Percentiles rank a stretch among this genome's conserved stretches.
Conservation (phyloP, 2,888 invertebrate species). For the Ligdia adustata region DNA sequence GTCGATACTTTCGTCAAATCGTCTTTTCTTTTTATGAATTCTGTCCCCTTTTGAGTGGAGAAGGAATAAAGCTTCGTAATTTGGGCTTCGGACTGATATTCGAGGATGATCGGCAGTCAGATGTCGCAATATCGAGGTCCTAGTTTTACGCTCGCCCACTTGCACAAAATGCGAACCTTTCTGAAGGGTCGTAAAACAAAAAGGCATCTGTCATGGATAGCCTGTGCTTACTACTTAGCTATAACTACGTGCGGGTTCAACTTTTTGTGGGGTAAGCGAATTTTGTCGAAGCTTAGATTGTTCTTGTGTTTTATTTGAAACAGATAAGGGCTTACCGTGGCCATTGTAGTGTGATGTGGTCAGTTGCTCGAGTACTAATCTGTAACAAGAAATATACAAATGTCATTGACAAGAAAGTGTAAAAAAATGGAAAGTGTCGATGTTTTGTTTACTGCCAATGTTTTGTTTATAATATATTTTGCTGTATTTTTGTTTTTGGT, state of each 20-base stretch:
- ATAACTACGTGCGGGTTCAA: slow-evolving; percentile 28
- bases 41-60: slow-evolving; percentile 58
- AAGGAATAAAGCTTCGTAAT: slow-evolving; percentile 64
- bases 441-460: too few species aligned
- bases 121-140: slow-evolving; percentile 74
- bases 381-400: slow-evolving; percentile 40
- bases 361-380: slow-evolving; percentile 31
- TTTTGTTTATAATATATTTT: too few species aligned
- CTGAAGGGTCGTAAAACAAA: slow-evolving; percentile 65
- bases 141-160: slow-evolving; percentile 69
- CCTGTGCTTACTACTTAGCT: slow-evolving; percentile 36
- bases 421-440: too few species aligned
- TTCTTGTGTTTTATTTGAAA: slow-evolving; percentile 15
- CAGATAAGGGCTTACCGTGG: slow-evolving; percentile 41
- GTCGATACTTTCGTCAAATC: slow-evolving; percentile 56
- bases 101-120: slow-evolving; percentile 69
- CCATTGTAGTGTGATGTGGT: slow-evolving; percentile 36
- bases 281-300: not conserved
- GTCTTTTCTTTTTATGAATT: slow-evolving; percentile 66
- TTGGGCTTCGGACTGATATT: slow-evolving; percentile 72
- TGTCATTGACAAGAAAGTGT: too few species aligned
- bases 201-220: slow-evolving; percentile 62
- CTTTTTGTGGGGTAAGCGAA: slow-evolving; percentile 23
- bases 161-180: slow-evolving; percentile 57
- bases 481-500: too few species aligned